These are phyloP conservation scores for Heliconius eleuchia DNA, from an alignment of 1,140 invertebrate genomes.

Conservation along the genomic window DNA sequence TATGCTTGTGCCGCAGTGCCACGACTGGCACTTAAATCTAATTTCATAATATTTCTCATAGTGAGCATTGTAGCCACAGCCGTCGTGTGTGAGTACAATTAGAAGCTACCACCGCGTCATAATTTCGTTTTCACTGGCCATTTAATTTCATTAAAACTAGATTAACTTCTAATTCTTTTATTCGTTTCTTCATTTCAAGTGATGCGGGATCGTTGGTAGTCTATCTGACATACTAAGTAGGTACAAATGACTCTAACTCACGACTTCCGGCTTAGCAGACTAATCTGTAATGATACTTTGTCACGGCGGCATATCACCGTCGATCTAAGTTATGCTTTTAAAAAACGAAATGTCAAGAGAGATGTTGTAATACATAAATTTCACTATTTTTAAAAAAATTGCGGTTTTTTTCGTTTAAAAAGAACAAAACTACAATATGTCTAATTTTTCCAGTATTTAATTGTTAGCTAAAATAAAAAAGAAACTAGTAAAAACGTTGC, in stretches of 20 bases:
- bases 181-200: conserved; percentile 1
- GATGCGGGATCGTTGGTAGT: neutral
- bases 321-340: conserved; percentile 7
- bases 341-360: too few species aligned
- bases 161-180: neutral
- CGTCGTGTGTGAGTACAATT: neutral
- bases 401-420: too few species aligned
- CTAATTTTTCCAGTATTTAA: too few species aligned
- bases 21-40: too few species aligned
- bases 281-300: conserved; percentile 4
- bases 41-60: too few species aligned
- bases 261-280: conserved; percentile 8
- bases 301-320: conserved; percentile 4
- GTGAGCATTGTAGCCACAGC: neutral
- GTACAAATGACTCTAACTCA: neutral
- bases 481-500: too few species aligned
- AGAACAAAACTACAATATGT: too few species aligned
- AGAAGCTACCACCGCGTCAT: neutral
- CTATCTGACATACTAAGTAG: conserved; percentile 1
- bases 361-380: too few species aligned
- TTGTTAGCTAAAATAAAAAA: too few species aligned
- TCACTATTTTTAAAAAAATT: too few species aligned
- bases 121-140: neutral
- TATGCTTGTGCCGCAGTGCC: too few species aligned
- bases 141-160: neutral